Evolutionary conservation across 2,888 invertebrate species (phyloP), one percentile per base, ranked within the genome.

Genomic region (Tachina fera): DNA sequence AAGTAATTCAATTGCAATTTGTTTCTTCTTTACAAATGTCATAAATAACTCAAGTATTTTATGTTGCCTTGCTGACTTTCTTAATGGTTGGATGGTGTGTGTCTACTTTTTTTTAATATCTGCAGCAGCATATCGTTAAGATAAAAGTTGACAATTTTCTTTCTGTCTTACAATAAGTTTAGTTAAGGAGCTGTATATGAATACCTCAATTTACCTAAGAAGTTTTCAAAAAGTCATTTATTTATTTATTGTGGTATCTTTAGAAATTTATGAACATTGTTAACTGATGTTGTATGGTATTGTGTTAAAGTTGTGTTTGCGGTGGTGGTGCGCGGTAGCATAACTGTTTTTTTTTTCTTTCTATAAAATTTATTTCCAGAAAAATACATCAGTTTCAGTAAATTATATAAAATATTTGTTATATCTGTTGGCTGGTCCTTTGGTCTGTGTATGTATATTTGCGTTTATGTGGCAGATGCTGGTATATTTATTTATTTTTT

Each of bases 1-100:
- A 68, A 45, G 53, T 70, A 76, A 74, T 81, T 76, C 49, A 68
- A 77, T 74, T 85, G 68, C 74, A 85, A 85, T 81, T 85, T 81
- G 77, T 74, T 76, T 67, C n/a, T 60, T 31, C 45, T 53, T 53
- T 45, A 47, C 60, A 78, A 75, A 71, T 76, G 60, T 67, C 82
- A 71, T 71, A 79, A 86, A 79, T 86, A 70, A 76, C 65, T 51
- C 39, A 19, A 75, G 41, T 43, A 9, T 41, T 71, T 70, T 47
- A 22, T 60, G 49, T 8, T 22, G 51, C 51, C 31, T 8, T 45
- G 51, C 51, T 41, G 31, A 1, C 60, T 43, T 53, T 43, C 41
- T 53, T 43, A 43, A 22, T 53, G 56, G 31, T 5, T 39, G 56
- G 16, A 1, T 51, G 31, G 43, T 51, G 51, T 51, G 43, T 51